Conservation (phyloP, 2,113 vertebrate species). For the Psettodes erumei region DNA sequence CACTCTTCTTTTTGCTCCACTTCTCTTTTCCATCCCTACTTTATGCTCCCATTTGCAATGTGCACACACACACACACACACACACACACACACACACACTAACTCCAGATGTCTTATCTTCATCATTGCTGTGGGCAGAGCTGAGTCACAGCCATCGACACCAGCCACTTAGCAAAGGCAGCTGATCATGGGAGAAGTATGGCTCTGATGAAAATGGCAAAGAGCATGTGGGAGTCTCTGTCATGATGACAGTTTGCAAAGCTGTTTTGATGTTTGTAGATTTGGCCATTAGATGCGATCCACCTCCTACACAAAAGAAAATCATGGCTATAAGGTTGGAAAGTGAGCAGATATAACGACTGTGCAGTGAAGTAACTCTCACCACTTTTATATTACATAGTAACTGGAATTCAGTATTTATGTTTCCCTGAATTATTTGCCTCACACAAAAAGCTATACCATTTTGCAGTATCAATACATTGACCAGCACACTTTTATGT, state of each 20-base stretch:
- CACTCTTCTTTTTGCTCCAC: constrained; percentile 53
- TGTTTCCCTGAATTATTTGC: background rate
- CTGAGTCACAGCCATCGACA: constrained; percentile 76
- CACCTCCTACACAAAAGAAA: constrained; percentile 32
- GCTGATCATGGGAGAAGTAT: constrained; percentile 72
- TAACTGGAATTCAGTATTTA: background rate
- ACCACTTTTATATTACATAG: background rate
- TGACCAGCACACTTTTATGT: background rate
- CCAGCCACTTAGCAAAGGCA: constrained; percentile 74
- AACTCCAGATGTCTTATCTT: constrained; percentile 76
- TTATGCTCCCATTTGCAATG: constrained; percentile 33
- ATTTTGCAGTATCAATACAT: background rate
- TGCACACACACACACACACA: constrained; percentile 6
- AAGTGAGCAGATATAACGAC: background rate
- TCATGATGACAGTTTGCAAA: constrained; percentile 49
- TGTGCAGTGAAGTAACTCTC: background rate
- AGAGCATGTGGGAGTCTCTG: constrained; percentile 61
- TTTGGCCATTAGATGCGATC: constrained; percentile 10
- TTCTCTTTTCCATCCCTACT: constrained; percentile 27
- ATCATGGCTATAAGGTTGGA: background rate
- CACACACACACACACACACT: constrained; percentile 16
- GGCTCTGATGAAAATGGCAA: constrained; percentile 61
- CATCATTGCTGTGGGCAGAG: constrained; percentile 69
- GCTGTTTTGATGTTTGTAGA: constrained; percentile 51
- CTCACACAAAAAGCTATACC: background rate